Conservation (phyloP, 2,797 vertebrate genomes). For the Cuculus canorus region DNA sequence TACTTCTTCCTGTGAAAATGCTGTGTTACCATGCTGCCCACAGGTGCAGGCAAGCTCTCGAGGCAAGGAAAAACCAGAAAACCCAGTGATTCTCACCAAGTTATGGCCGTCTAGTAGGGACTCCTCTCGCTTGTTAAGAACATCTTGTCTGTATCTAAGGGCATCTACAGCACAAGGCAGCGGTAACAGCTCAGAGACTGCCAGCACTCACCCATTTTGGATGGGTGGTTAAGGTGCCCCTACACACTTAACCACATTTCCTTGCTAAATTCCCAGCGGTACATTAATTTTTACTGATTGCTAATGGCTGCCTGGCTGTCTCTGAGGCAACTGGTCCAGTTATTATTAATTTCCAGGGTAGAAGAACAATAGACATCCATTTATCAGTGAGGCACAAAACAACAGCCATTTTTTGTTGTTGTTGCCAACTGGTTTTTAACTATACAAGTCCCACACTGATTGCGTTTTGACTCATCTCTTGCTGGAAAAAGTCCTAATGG, state of each 20-base stretch:
- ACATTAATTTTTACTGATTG: slow-evolving; percentile 67
- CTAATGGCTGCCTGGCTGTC: slow-evolving; percentile 51
- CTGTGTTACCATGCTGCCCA: neutral
- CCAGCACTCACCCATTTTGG: fast-evolving
- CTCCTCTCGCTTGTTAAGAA: neutral
- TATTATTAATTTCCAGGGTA: slow-evolving; percentile 44
- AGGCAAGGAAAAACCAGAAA: neutral
- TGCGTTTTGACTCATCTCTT: neutral
- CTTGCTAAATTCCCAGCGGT: slow-evolving; percentile 37
- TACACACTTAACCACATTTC: slow-evolving; percentile 24
- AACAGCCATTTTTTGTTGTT: neutral
- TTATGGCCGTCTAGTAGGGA: fast-evolving
- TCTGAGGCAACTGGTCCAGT: slow-evolving; percentile 57
- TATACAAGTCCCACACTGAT: neutral
- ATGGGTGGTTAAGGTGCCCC: neutral
- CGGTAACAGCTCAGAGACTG: fast-evolving
- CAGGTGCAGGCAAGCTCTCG: neutral
- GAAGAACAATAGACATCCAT: slow-evolving; percentile 52
- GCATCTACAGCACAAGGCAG: neutral
- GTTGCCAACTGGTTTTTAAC: slow-evolving; percentile 20
- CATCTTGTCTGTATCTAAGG: neutral
- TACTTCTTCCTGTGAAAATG: neutral
- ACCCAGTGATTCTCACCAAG: neutral
- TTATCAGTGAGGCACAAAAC: slow-evolving; percentile 34
- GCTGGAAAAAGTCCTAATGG: neutral